phyloP scores from a whole-genome alignment of 2,888 invertebrate genomes.

The Sipunculus nudus region DNA sequence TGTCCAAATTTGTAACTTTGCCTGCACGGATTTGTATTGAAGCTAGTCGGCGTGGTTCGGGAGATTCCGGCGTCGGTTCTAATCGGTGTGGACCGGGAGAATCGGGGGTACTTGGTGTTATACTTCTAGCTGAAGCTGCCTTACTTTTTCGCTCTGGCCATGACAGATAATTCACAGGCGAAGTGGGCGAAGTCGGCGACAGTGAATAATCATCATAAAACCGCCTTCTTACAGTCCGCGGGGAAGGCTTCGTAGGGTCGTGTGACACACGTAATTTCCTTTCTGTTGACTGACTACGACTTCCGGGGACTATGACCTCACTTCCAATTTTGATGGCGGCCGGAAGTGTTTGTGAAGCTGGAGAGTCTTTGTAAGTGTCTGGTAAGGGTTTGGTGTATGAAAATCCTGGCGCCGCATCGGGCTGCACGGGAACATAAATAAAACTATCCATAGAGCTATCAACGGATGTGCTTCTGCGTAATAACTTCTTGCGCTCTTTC shows the following conservation, averaged over 20 bases:
- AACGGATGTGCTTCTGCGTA: constrained; percentile 29
- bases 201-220: constrained; percentile 35
- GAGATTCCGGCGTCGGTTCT: too few species aligned
- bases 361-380: constrained; percentile 25
- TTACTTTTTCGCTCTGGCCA: too few species aligned
- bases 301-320: constrained; percentile 22
- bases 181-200: too few species aligned
- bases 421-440: neutral
- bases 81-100: too few species aligned
- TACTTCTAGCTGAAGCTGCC: too few species aligned
- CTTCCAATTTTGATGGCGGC: constrained; percentile 26
- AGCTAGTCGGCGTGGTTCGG: too few species aligned
- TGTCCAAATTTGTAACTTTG: too few species aligned
- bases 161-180: too few species aligned
- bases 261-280: constrained; percentile 2
- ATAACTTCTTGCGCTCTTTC: neutral
- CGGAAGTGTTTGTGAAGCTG: constrained; percentile 26
- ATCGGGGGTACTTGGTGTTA: too few species aligned
- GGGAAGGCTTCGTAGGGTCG: too few species aligned
- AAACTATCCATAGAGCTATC: constrained; percentile 15
- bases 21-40: too few species aligned
- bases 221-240: constrained; percentile 25
- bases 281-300: too few species aligned
- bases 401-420: neutral
- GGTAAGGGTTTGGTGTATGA: neutral